Evolutionary conservation across 2,797 vertebrate genomes (phyloP).

Genomic region (Esox lucius): DNA sequence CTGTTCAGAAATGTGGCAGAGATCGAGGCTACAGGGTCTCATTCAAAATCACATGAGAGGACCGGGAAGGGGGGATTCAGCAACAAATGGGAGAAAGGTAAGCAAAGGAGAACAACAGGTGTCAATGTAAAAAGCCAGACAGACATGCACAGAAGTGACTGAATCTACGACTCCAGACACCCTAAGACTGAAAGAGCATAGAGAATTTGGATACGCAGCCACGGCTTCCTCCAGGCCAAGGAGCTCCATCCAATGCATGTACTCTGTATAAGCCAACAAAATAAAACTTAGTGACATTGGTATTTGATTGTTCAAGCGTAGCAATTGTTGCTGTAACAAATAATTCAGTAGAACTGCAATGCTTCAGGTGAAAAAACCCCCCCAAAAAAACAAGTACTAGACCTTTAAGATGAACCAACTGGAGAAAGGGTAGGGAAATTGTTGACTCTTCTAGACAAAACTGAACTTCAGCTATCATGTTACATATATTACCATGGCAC

Average conservation of each 20-base stretch:
- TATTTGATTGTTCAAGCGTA: constrained; percentile 67
- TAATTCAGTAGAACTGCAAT: constrained; percentile 27
- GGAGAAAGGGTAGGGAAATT: constrained; percentile 17
- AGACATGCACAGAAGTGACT: no score
- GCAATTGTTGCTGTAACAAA: constrained; percentile 35
- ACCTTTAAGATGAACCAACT: constrained; percentile 30
- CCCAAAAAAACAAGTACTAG: constrained; percentile 45
- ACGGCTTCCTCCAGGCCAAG: constrained; percentile 14
- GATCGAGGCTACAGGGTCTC: no score
- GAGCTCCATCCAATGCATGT: constrained; percentile 22
- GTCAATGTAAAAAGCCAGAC: no score
- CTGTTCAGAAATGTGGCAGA: no score
- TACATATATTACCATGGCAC: no score
- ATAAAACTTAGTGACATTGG: constrained; percentile 12
- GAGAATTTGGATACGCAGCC: no score
- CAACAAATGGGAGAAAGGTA: no score
- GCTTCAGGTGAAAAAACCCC: constrained; percentile 42
- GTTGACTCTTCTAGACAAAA: not conserved
- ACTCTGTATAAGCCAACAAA: constrained; percentile 19
- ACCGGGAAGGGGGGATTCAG: no score
- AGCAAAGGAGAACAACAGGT: no score
- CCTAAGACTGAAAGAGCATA: no score
- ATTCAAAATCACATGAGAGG: no score
- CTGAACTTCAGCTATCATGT: constrained; percentile 9
- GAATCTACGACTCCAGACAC: no score